These are phyloP conservation scores for Mizuhopecten yessoensis DNA, from an alignment of 1,140 invertebrate species.

Conservation along the genomic window DNA sequence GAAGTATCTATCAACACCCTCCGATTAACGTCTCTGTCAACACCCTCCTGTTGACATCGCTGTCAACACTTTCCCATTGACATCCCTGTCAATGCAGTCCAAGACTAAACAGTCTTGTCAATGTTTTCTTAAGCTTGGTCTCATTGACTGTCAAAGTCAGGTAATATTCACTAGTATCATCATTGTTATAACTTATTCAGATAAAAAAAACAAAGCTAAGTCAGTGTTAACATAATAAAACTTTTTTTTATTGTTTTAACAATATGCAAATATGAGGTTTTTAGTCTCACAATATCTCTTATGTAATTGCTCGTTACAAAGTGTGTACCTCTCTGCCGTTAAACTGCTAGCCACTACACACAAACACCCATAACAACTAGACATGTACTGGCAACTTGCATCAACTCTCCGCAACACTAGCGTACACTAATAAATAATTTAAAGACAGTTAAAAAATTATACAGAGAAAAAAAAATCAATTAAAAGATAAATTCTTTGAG, in stretches of 20 bases:
- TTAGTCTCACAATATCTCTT: conserved; percentile 31
- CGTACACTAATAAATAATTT: not conserved
- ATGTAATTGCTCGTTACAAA: not conserved
- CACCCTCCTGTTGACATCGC: too few relatives aligned
- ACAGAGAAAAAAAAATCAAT: conserved; percentile 1
- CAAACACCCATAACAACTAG: not conserved
- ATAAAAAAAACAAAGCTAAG: too few relatives aligned
- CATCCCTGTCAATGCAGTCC: too few relatives aligned
- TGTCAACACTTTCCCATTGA: too few relatives aligned
- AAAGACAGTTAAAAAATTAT: not conserved
- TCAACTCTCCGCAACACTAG: conserved; percentile 5
- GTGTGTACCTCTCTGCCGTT: not conserved
- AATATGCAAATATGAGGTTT: conserved; percentile 35
- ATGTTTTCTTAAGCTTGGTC: too few relatives aligned
- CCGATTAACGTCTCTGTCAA: too few relatives aligned
- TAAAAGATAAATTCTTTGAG: not conserved
- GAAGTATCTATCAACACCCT: too few relatives aligned
- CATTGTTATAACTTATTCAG: too few relatives aligned
- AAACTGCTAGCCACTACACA: not conserved
- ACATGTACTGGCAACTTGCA: not conserved
- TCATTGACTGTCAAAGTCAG: too few relatives aligned
- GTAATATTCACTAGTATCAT: too few relatives aligned
- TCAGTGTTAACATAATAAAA: not conserved
- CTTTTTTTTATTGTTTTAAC: conserved; percentile 35
- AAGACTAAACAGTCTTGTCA: too few relatives aligned